Conservation (phyloP, 1,140 invertebrate genomes). For the Tribolium madens region DNA sequence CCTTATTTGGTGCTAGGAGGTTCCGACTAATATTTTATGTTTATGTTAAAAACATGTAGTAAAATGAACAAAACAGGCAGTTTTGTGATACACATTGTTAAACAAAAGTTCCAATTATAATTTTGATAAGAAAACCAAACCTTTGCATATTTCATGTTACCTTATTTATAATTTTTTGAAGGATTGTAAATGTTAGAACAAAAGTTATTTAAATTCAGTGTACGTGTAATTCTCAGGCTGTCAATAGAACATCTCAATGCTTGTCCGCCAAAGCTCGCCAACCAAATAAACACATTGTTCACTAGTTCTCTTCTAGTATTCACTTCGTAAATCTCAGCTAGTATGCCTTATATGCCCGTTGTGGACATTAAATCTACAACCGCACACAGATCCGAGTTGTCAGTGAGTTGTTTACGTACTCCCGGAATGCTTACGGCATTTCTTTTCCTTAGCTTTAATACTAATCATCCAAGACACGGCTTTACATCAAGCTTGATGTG, state of each 20-base stretch:
- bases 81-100: too few relatives aligned
- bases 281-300: neutral
- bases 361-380: conserved; percentile 20
- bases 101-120: too few relatives aligned
- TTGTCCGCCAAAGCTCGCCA: neutral
- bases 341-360: conserved; percentile 40
- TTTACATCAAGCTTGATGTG: conserved; percentile 39
- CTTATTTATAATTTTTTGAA: too few relatives aligned
- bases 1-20: too few relatives aligned
- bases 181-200: neutral
- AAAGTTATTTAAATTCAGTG: too few relatives aligned
- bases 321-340: conserved; percentile 34
- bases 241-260: conserved; percentile 2
- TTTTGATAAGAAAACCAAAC: too few relatives aligned
- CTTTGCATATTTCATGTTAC: too few relatives aligned
- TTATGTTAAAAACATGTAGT: too few relatives aligned
- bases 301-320: conserved; percentile 4
- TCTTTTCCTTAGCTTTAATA: conserved; percentile 22
- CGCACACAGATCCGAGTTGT: conserved; percentile 34
- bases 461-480: conserved; percentile 45
- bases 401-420: conserved; percentile 44
- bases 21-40: too few relatives aligned
- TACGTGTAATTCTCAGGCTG: neutral
- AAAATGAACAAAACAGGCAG: too few relatives aligned
- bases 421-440: conserved; percentile 44